Evolutionary conservation across 2,113 vertebrate genomes (phyloP), one percentile per base, ranked within the genome.

Genomic region (Catharus minimus): DNA sequence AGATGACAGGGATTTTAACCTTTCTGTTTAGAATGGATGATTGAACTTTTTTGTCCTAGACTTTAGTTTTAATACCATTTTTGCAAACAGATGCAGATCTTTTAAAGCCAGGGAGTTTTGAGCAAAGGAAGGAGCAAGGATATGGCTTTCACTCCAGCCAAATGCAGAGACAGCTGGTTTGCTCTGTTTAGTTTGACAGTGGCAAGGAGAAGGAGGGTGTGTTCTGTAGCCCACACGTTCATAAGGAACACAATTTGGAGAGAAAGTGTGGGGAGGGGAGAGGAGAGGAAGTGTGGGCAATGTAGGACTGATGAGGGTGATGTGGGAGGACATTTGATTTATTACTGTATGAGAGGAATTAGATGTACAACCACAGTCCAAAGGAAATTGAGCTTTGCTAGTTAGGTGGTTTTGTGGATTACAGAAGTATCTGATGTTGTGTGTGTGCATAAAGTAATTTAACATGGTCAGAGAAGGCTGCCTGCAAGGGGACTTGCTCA

Each of bases 271-370:
- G 24, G 75, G 79, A 82, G 39, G 32, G 38, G 74, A 82, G 43
- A 24, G 38, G 69, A 67, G 71, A 82, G 61, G 69, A 84, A 91
- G 15, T 5, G 21, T 65, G 60, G 84, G 68, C 56, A 32, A 1
- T 3, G 33, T 11, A 28, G 75, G 74, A 57, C 47, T 87, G 78
- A 2, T 24, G 55, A 85, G 57, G 79, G 30, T 12, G 67, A 53
- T 28, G 85, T 82, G 72, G 88, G 92, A 93, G 82, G 82, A 79
- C 4, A 0, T 72, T 79, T 82, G 88, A 58, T 95, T 89, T 88
- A 32, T 91, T 86, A 32, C 79, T 7, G 11, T 41, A 24, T 53
- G 33, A 23, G 50, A 72, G 58, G 50, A 91, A 75, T 91, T 74
- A 68, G 38, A 79, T 28, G 20, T 68, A 82, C 38, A 50, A 24